These are phyloP conservation scores for Sarcophaga bullata DNA, from an alignment of 1,140 invertebrate species.

Conservation along the genomic window DNA sequence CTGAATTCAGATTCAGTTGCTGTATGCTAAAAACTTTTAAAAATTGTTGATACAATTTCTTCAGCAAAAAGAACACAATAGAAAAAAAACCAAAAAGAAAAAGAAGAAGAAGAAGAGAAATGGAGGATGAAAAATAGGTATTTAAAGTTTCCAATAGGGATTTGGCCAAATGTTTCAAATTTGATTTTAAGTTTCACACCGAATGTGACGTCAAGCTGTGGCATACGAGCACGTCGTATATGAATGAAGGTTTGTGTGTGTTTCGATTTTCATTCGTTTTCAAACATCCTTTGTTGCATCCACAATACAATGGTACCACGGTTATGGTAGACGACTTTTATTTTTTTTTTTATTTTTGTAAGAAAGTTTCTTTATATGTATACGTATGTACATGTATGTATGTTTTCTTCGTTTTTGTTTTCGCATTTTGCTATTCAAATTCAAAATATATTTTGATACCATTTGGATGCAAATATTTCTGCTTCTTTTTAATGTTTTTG, in stretches of 20 bases:
- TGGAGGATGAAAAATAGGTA: not conserved
- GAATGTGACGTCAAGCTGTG: not conserved
- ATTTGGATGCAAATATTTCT: not conserved
- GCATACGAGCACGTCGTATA: not conserved
- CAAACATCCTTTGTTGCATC: not conserved
- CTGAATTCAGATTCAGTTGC: too few species aligned
- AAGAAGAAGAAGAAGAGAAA: not conserved
- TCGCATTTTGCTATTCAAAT: not conserved
- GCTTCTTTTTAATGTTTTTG: not conserved
- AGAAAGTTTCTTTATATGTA: too few species aligned
- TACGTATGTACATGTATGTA: too few species aligned
- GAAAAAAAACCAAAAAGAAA: not conserved
- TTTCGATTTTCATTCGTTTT: too few species aligned
- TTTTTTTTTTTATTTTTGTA: too few species aligned
- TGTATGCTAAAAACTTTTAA: too few species aligned
- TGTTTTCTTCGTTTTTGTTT: not conserved
- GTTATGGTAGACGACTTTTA: too few species aligned
- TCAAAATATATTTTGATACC: not conserved
- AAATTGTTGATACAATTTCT: too few species aligned
- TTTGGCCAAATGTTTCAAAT: conserved; percentile 14
- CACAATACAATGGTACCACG: too few species aligned
- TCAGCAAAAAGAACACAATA: not conserved
- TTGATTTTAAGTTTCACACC: conserved; percentile 14
- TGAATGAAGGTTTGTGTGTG: not conserved
- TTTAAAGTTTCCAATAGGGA: conserved; percentile 7